Evolutionary conservation across 2,888 invertebrate species (phyloP).

Genomic region (Punctoribates punctum): DNA sequence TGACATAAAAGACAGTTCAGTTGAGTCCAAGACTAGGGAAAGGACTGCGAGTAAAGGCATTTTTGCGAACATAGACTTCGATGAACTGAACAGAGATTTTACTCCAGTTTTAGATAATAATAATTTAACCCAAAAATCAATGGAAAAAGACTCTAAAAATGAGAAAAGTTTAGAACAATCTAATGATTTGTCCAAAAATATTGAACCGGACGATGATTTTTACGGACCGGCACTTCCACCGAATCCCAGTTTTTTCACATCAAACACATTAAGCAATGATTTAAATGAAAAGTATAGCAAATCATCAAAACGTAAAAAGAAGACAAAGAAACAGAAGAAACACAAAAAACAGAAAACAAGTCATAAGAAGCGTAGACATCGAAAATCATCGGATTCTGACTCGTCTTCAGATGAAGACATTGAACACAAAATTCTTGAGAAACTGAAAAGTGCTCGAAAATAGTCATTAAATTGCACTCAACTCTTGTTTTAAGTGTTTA

Average conservation of each 20-base stretch:
- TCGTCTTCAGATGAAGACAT: not conserved
- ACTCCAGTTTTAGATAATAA: slow-evolving; percentile 1
- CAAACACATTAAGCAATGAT: not conserved
- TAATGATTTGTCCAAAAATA: not conserved
- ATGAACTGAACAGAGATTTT: slow-evolving; percentile 45
- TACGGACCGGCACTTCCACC: slow-evolving; percentile 44
- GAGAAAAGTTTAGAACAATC: not conserved
- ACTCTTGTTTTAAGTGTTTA: not conserved
- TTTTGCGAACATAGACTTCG: slow-evolving; percentile 48
- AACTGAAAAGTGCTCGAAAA: not conserved
- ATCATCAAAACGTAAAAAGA: slow-evolving; percentile 33
- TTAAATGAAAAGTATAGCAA: not conserved
- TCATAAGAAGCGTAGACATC: slow-evolving; percentile 18
- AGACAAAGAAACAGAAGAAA: slow-evolving; percentile 34
- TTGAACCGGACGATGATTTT: slow-evolving; percentile 20
- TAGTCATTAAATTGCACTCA: not conserved
- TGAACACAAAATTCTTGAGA: not conserved
- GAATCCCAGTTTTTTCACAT: not conserved
- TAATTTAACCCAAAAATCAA: not conserved
- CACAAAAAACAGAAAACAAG: slow-evolving; percentile 37
- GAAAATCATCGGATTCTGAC: slow-evolving; percentile 5
- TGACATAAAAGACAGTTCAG: too few species aligned
- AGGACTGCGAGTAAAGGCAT: slow-evolving; percentile 38
- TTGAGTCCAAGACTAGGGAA: not conserved
- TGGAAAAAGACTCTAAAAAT: slow-evolving; percentile 5